These are phyloP conservation scores for Arremon brunneinucha DNA, from an alignment of 2,797 vertebrate genomes.

Conservation along the genomic window DNA sequence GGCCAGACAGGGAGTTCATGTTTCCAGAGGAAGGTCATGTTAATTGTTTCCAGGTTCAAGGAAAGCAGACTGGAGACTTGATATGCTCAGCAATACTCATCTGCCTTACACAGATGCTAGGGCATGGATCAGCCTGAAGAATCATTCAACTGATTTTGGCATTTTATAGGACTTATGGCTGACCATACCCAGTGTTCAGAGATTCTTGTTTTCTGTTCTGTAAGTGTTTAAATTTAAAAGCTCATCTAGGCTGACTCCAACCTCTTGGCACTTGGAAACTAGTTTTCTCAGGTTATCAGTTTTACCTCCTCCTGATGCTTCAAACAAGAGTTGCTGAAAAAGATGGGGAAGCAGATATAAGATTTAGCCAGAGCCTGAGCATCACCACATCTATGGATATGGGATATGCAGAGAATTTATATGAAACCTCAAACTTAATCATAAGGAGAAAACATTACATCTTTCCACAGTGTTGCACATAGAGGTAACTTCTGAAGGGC, in stretches of 20 bases:
- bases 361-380: constrained; percentile 73
- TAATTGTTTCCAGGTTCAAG: constrained; percentile 76
- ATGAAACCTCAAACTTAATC: constrained; percentile 79
- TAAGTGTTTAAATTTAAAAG: constrained; percentile 87
- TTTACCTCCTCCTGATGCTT: constrained; percentile 91
- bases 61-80: constrained; percentile 74
- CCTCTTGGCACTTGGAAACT: constrained; percentile 91
- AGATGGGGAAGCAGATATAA: constrained; percentile 80
- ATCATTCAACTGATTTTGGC: constrained; percentile 80
- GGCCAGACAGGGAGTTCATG: constrained; percentile 82
- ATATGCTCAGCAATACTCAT: constrained; percentile 76
- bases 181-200: constrained; percentile 79
- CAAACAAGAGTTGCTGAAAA: constrained; percentile 93
- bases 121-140: constrained; percentile 78
- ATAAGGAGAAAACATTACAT: constrained; percentile 90
- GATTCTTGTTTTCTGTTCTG: constrained; percentile 84
- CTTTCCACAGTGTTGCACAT: constrained; percentile 94
- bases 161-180: constrained; percentile 79
- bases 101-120: constrained; percentile 76
- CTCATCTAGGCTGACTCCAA: constrained; percentile 95
- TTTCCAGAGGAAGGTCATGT: constrained; percentile 78
- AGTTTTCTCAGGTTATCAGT: constrained; percentile 92
- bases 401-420: constrained; percentile 80
- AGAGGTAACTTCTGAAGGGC: constrained; percentile 92
- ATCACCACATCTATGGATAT: constrained; percentile 81